Evolutionary conservation across 2,888 invertebrate species (phyloP).

Genomic region (Coelopa pilipes): DNA sequence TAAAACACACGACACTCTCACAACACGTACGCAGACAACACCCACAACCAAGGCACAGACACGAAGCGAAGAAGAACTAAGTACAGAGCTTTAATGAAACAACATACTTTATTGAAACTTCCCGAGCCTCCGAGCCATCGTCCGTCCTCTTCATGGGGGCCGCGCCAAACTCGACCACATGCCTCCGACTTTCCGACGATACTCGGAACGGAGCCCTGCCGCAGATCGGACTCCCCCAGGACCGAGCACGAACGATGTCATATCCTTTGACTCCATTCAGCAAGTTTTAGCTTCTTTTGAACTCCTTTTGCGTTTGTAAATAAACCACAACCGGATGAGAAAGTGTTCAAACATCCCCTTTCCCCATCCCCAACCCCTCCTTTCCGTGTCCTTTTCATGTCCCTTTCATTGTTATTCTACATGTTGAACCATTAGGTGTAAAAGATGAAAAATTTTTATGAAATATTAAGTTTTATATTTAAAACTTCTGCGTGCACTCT

Average conservation of each 20-base stretch:
- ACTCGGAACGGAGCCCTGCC: no score
- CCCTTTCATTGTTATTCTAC: neutral
- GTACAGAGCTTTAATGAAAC: no score
- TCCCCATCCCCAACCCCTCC: neutral
- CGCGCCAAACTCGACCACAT: no score
- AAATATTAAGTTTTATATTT: constrained; percentile 56
- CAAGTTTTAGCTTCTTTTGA: constrained; percentile 24
- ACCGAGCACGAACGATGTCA: no score
- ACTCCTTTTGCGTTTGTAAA: neutral
- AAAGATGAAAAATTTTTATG: constrained; percentile 30
- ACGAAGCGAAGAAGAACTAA: no score
- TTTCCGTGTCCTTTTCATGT: neutral
- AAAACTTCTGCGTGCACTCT: constrained; percentile 67
- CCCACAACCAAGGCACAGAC: neutral
- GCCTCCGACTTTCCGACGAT: no score
- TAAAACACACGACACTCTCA: neutral
- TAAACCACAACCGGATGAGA: neutral
- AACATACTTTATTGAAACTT: no score
- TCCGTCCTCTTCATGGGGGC: no score
- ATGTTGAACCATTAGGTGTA: constrained; percentile 14
- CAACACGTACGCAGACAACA: neutral
- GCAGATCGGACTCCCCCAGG: no score
- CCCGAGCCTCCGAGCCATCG: no score
- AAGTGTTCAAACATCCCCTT: neutral
- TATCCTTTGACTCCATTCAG: neutral